Percentiles rank a stretch among this genome's conserved stretches.
These are phyloP conservation scores for Chauna torquata DNA, from an alignment of 2,113 vertebrate species.

Conservation along the genomic window DNA sequence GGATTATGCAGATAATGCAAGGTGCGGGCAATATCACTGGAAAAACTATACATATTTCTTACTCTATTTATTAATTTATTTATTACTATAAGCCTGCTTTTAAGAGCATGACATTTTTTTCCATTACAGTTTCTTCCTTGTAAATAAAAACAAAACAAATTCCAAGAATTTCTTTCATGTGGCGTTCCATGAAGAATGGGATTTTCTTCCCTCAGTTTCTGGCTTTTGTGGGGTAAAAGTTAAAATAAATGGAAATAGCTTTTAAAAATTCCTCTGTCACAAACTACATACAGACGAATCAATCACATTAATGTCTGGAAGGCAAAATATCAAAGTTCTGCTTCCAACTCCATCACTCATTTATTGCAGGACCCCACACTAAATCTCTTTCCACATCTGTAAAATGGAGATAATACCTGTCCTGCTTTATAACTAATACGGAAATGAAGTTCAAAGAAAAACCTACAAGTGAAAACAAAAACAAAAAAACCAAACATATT, in stretches of 20 bases:
- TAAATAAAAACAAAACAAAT: constrained; percentile 5
- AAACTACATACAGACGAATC: not conserved
- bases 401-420: not conserved
- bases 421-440: not conserved
- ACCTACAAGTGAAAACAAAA: not conserved
- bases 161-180: not conserved
- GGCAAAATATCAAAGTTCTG: constrained; percentile 22
- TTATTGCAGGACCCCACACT: not conserved
- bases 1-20: not conserved
- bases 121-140: not conserved
- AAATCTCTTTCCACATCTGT: not conserved
- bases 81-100: not conserved
- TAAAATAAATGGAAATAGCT: constrained; percentile 22
- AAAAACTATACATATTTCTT: not conserved
- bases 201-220: not conserved
- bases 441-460: not conserved
- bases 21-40: not conserved
- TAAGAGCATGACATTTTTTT: not conserved
- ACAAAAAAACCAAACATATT: not conserved
- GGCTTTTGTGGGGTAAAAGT: not conserved
- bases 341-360: not conserved
- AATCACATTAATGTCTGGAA: constrained; percentile 20
- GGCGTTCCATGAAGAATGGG: not conserved
- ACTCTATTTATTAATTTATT: not conserved
- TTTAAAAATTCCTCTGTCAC: constrained; percentile 1